A percentile compares a stretch with the other conserved stretches of the same genome.
Conservation (phyloP, 2,888 invertebrate species). For the Parnassius apollo region DNA sequence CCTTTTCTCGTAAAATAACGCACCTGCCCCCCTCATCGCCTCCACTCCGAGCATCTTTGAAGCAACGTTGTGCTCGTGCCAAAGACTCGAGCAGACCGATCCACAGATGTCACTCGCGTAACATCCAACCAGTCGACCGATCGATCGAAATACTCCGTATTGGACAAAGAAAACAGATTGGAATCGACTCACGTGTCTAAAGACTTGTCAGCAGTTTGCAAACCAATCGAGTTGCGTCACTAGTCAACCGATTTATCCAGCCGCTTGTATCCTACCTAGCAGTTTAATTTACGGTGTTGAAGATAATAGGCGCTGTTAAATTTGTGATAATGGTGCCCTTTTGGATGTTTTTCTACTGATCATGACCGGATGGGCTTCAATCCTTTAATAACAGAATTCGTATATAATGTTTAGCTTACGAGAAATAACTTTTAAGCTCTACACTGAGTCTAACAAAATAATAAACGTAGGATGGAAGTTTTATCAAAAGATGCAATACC, state of each 20-base stretch:
- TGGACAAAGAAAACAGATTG: conserved; percentile 77
- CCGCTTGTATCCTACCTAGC: conserved; percentile 53
- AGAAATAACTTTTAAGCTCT: too few species aligned
- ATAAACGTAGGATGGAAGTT: too few species aligned
- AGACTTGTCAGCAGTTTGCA: conserved; percentile 38
- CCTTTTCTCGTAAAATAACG: conserved; percentile 49
- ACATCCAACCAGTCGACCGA: conserved; percentile 45
- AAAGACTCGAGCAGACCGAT: conserved; percentile 47
- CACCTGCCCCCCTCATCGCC: conserved; percentile 49
- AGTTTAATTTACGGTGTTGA: conserved; percentile 75
- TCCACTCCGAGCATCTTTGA: conserved; percentile 49
- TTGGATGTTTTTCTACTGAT: conserved; percentile 46
- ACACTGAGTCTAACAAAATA: too few species aligned
- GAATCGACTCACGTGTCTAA: conserved; percentile 48
- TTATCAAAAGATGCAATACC: too few species aligned
- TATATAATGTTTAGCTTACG: too few species aligned
- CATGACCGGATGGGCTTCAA: conserved; percentile 21
- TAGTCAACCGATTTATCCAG: conserved; percentile 46
- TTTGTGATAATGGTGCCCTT: conserved; percentile 63
- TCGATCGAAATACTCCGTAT: conserved; percentile 42
- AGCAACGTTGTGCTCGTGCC: conserved; percentile 44
- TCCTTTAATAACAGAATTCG: neutral
- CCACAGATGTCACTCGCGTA: conserved; percentile 47
- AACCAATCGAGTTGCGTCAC: conserved; percentile 40
- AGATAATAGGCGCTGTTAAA: conserved; percentile 73